Evolutionary conservation across 2,888 invertebrate species (phyloP).

Genomic region (Stenoptilia bipunctidactyla): DNA sequence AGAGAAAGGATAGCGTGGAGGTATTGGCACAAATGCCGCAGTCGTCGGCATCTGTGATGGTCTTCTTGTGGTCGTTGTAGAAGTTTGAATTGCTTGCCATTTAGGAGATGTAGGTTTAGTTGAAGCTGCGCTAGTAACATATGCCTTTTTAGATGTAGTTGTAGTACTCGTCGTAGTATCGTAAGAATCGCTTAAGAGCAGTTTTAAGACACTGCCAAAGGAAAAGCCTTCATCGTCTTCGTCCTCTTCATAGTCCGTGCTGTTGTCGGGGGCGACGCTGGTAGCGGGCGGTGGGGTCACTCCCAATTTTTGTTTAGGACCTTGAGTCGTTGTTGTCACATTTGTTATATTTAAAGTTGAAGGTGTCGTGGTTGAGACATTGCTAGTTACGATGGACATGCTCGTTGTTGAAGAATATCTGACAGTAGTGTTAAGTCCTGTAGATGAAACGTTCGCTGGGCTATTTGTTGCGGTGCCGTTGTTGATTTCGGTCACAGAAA

Average conservation of each 20-base stretch:
- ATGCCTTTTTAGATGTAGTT: slow-evolving; percentile 16
- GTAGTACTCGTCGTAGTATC: slow-evolving; percentile 39
- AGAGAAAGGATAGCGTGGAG: slow-evolving; percentile 26
- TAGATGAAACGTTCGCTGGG: no score
- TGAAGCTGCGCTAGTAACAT: slow-evolving; percentile 1
- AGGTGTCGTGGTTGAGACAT: no score
- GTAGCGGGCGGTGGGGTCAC: not conserved
- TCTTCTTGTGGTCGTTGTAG: slow-evolving; percentile 18
- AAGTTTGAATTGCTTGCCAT: slow-evolving; percentile 13
- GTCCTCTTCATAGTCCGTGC: slow-evolving; percentile 47
- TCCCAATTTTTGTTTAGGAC: no score
- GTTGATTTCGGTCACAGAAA: no score
- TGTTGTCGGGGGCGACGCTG: slow-evolving; percentile 4
- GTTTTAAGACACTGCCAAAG: slow-evolving; percentile 73
- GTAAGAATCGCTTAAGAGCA: slow-evolving; percentile 67
- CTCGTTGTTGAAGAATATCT: no score
- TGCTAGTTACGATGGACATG: no score
- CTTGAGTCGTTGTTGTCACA: no score
- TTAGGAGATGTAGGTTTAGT: slow-evolving; percentile 9
- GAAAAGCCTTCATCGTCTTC: slow-evolving; percentile 66
- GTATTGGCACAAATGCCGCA: slow-evolving; percentile 34
- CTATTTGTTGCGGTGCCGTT: no score
- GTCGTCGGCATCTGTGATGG: slow-evolving; percentile 18
- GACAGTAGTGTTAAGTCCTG: no score
- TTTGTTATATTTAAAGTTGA: no score